Conservation (phyloP, 2,113 vertebrate genomes). For the Nematolebias whitei region DNA sequence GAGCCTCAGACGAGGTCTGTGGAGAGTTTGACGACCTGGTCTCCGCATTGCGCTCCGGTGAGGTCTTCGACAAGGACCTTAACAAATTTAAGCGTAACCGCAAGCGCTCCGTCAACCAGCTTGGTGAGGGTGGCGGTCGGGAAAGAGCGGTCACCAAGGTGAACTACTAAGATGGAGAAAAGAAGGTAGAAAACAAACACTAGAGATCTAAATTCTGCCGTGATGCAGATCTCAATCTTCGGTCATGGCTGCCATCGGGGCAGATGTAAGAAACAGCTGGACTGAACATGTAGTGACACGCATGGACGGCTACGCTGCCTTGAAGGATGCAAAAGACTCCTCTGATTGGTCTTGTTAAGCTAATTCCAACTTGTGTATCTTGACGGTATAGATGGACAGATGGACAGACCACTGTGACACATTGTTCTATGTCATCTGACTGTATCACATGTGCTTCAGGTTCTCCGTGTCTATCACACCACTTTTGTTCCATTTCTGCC, state of each 20-base stretch:
- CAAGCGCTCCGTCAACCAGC: slow-evolving; percentile 90
- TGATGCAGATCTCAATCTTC: slow-evolving; percentile 25
- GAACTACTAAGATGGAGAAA: slow-evolving; percentile 83
- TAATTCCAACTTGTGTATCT: slow-evolving; percentile 27
- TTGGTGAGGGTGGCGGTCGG: slow-evolving; percentile 84
- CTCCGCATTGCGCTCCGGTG: slow-evolving; percentile 91
- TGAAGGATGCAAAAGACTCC: slow-evolving; percentile 46
- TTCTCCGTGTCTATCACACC: slow-evolving; percentile 29
- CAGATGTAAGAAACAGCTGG: slow-evolving; percentile 47
- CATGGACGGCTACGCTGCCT: slow-evolving; percentile 19
- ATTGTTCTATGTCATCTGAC: slow-evolving; percentile 43
- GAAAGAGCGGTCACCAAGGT: slow-evolving; percentile 90
- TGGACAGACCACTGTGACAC: slow-evolving; percentile 70
- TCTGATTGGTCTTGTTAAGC: slow-evolving; percentile 49
- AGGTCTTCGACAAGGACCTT: slow-evolving; percentile 98
- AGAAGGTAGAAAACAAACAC: neutral
- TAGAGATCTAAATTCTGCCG: slow-evolving; percentile 38
- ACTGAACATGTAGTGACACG: slow-evolving; percentile 26
- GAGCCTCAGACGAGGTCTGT: slow-evolving; percentile 87
- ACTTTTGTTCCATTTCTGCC: slow-evolving; percentile 23
- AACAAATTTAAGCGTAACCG: slow-evolving; percentile 96
- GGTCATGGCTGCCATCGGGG: slow-evolving; percentile 22
- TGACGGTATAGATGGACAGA: slow-evolving; percentile 24
- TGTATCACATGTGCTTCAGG: slow-evolving; percentile 59
- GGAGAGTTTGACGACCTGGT: slow-evolving; percentile 98